Base-by-base conservation (phyloP, 2,797 vertebrate genomes). In the Acropternis orthonyx region DNA sequence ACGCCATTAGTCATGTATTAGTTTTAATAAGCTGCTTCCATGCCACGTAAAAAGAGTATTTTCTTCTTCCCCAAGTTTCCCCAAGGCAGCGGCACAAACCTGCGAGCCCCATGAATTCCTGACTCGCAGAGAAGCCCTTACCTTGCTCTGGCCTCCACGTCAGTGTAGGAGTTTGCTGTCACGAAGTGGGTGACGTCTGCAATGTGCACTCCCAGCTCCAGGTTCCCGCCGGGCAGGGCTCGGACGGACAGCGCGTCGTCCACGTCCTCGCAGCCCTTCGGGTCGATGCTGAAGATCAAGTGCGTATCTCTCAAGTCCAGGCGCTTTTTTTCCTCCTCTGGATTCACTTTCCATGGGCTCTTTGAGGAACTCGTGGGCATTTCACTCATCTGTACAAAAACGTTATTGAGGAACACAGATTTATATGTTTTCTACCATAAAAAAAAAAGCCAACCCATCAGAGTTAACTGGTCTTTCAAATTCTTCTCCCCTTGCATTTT, bases 211-310 rank as follows among this genome's bases (percentile, higher is more conserved):
- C 99, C 99, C 6, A 99, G 98, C 96, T 99, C 99, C 19, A 99
- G 97, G 66, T 96, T 95, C 20, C 98, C 98, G 0, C 92, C 97
- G 3, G 93, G 96, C 16, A 99, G 96, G 34, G 88, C 58, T 34
- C 98, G 97, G 41, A 99, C 91, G 0, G 99, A 99, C 30, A 99
- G 97, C 0, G 99, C 96, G 39, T 99, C 99, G 17, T 99, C 99
- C 56, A 99, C 99, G 20, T 99, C 99, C 96, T 99, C 99, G 1
- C 99, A 99, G 95, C 98, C 99, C 74, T 78, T 96, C 0, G 99
- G 99, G 97, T 99, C 99, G n/a, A 99, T 99, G 98, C 99, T 99
- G 98, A 99, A 99, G 72, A 99, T 98, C 85, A 99, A 96, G 92
- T 99, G 99, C 3, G 96, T 98, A 3, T 96, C 83, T 71, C 99